Conservation (phyloP, 1,140 invertebrate species). For the Trachymyrmex cornetzi region DNA sequence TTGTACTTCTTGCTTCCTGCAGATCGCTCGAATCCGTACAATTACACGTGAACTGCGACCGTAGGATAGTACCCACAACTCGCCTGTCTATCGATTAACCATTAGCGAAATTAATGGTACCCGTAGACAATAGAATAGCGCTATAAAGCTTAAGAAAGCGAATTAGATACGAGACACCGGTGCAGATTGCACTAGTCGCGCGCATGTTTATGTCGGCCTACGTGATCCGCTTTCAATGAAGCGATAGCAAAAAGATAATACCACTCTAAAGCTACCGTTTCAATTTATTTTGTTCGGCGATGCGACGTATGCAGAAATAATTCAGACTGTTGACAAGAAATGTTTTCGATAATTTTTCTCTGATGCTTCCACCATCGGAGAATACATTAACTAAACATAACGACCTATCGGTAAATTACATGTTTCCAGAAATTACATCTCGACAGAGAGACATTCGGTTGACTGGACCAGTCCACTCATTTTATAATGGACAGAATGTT, state of each 20-base stretch:
- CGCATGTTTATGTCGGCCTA: conserved; percentile 55
- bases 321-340: not conserved
- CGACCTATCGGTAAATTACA: not conserved
- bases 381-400: not conserved
- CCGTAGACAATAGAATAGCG: conserved; percentile 65
- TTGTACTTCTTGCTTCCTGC: conserved; percentile 57
- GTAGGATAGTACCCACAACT: conserved; percentile 63
- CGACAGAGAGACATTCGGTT: conserved; percentile 25
- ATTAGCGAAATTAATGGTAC: conserved; percentile 85
- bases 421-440: conserved; percentile 55
- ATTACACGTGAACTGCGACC: conserved; percentile 55
- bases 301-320: no score
- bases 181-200: conserved; percentile 67
- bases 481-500: conserved; percentile 73
- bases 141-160: conserved; percentile 73
- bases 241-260: not conserved
- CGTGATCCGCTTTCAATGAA: conserved; percentile 50
- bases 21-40: conserved; percentile 63
- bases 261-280: not conserved
- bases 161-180: conserved; percentile 73
- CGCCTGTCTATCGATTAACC: conserved; percentile 85
- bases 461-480: conserved; percentile 51
- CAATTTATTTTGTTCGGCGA: not conserved
- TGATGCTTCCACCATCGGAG: not conserved
- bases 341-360: conserved; percentile 10